Percentiles rank a stretch among this genome's conserved stretches.
phyloP scores from a whole-genome alignment of 2,888 invertebrate species.

The Stegophylla sp. region DNA sequence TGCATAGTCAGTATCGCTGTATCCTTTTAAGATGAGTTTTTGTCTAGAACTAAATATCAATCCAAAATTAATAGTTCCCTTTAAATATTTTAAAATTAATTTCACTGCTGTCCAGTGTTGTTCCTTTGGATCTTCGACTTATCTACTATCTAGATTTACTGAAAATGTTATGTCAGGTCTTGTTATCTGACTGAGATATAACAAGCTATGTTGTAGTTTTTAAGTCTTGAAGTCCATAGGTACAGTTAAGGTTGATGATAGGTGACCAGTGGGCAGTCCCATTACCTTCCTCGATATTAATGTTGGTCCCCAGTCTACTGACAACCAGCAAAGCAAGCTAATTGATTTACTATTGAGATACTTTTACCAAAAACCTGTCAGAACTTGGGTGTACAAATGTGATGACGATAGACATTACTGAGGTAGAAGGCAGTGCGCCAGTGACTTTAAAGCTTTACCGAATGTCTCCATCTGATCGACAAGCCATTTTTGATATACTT shows the following conservation, averaged over 20 bases:
- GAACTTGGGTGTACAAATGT: conserved; percentile 18
- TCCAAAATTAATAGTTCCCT: conserved; percentile 35
- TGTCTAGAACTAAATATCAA: conserved; percentile 5
- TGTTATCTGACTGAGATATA: conserved; percentile 4
- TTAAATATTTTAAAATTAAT: conserved; percentile 23
- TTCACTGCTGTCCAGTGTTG: conserved; percentile 1
- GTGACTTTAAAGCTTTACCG: not conserved
- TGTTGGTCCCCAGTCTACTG: too few relatives aligned
- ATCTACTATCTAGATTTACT: not conserved
- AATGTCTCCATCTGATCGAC: not conserved
- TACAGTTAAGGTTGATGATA: too few relatives aligned
- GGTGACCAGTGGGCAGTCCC: too few relatives aligned
- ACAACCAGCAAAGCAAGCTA: too few relatives aligned
- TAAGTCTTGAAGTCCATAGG: too few relatives aligned
- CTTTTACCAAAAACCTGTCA: not conserved
- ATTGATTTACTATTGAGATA: too few relatives aligned
- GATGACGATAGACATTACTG: conserved; percentile 15
- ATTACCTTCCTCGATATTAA: too few relatives aligned
- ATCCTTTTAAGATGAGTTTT: conserved; percentile 58
- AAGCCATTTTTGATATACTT: not conserved
- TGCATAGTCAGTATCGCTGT: conserved; percentile 62
- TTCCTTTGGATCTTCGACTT: not conserved
- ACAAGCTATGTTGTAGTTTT: too few relatives aligned
- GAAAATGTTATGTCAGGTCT: conserved; percentile 7
- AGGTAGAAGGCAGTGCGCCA: not conserved